A percentile compares a stretch with the other conserved stretches of the same genome.
These are phyloP conservation scores for Diaperis boleti DNA, from an alignment of 2,888 invertebrate species.

Conservation along the genomic window DNA sequence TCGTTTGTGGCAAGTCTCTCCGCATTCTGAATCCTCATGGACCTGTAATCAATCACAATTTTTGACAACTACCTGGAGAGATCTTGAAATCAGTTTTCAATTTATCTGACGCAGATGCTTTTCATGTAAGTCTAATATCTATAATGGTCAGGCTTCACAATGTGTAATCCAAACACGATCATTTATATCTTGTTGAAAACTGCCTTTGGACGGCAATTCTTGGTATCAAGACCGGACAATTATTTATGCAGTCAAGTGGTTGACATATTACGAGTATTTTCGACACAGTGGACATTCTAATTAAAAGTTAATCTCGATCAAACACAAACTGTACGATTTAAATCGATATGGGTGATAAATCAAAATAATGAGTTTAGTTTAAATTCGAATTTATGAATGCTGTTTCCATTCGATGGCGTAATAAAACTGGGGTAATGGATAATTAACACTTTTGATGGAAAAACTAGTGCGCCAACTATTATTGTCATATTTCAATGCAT, in stretches of 20 bases:
- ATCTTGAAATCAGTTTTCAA: slow-evolving; percentile 40
- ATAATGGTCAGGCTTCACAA: slow-evolving; percentile 36
- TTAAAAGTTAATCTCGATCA: slow-evolving; percentile 30
- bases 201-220: slow-evolving; percentile 6
- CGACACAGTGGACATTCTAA: slow-evolving; percentile 16
- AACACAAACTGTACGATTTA: slow-evolving; percentile 19
- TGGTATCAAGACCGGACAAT: slow-evolving; percentile 14
- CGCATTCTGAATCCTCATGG: slow-evolving; percentile 35
- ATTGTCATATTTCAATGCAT: too few relatives aligned
- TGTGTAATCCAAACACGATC: slow-evolving; percentile 12
- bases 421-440: neutral
- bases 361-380: slow-evolving; percentile 27
- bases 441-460: neutral
- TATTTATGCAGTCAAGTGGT: slow-evolving; percentile 10
- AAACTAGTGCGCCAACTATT: neutral
- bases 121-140: slow-evolving; percentile 34
- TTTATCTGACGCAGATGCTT: slow-evolving; percentile 38
- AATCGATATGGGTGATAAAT: slow-evolving; percentile 21
- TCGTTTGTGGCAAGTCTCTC: slow-evolving; percentile 23
- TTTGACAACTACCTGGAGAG: slow-evolving; percentile 43
- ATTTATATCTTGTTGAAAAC: slow-evolving; percentile 17
- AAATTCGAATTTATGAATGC: slow-evolving; percentile 26
- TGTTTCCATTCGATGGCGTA: slow-evolving; percentile 7
- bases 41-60: slow-evolving; percentile 41
- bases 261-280: slow-evolving; percentile 23